These are phyloP conservation scores for Myopa tessellatipennis DNA, from an alignment of 2,888 invertebrate species.

Conservation along the genomic window DNA sequence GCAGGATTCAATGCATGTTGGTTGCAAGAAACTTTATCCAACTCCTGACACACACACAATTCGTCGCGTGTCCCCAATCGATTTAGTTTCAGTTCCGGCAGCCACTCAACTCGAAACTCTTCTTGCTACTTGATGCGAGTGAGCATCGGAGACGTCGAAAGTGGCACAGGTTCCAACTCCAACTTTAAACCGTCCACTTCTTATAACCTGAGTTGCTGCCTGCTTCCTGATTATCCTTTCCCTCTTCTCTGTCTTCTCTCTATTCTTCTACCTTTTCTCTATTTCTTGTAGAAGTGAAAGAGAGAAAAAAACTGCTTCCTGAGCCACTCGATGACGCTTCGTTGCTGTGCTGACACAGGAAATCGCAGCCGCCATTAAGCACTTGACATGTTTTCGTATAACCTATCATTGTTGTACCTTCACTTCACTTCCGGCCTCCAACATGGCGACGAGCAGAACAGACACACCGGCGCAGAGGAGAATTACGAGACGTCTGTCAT, in stretches of 20 bases:
- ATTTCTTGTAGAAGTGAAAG: background rate
- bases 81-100: background rate
- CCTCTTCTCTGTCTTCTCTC: background rate
- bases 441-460: background rate
- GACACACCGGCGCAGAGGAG: background rate
- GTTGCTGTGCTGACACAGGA: background rate
- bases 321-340: background rate
- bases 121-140: background rate
- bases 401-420: conserved; percentile 10
- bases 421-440: conserved; percentile 23
- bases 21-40: too few species aligned
- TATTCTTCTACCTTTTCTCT: background rate
- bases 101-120: background rate
- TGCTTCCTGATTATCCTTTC: background rate
- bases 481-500: conserved; percentile 40
- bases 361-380: conserved; percentile 30
- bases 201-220: background rate
- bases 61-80: background rate
- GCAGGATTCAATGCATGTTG: too few species aligned
- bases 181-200: background rate
- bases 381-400: conserved; percentile 33
- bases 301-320: background rate
- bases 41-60: too few species aligned
- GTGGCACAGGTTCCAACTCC: background rate
- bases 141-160: background rate